Evolutionary conservation across 2,797 vertebrate genomes (phyloP).

Genomic region (Siniperca undulata): DNA sequence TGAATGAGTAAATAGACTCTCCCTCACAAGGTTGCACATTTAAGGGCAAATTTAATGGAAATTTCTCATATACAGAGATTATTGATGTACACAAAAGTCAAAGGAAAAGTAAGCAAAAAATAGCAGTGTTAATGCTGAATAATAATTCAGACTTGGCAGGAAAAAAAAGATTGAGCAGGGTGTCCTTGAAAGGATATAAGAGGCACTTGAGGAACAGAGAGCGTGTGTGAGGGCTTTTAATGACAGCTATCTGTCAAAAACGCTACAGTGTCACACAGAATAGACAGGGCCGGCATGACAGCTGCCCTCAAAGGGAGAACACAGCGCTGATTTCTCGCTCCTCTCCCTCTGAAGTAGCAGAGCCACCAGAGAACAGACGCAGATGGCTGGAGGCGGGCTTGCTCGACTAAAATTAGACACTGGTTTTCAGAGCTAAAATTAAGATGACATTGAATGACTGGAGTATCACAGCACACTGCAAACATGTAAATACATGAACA

Average conservation of each 20-base stretch:
- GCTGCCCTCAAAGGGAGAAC: slow-evolving; percentile 62
- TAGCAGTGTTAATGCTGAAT: slow-evolving; percentile 42
- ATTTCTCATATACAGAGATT: slow-evolving; percentile 36
- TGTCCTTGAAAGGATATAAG: slow-evolving; percentile 73
- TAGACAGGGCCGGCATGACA: slow-evolving; percentile 62
- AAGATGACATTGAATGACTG: slow-evolving; percentile 49
- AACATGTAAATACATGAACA: slow-evolving; percentile 41
- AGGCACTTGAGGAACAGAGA: slow-evolving; percentile 39
- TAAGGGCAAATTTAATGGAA: slow-evolving; percentile 23
- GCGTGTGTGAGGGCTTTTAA: slow-evolving; percentile 63
- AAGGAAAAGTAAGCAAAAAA: slow-evolving; percentile 26
- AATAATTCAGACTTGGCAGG: slow-evolving; percentile 42
- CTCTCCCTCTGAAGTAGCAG: slow-evolving; percentile 63
- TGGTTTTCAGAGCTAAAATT: slow-evolving; percentile 74
- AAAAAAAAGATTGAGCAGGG: slow-evolving; percentile 29
- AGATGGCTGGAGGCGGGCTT: slow-evolving; percentile 62
- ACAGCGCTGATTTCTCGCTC: slow-evolving; percentile 29
- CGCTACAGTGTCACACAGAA: slow-evolving; percentile 43
- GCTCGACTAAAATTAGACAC: slow-evolving; percentile 78
- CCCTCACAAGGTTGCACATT: slow-evolving; percentile 19
- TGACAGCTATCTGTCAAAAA: slow-evolving; percentile 77
- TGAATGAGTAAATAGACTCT: slow-evolving; percentile 20
- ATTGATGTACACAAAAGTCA: slow-evolving; percentile 27
- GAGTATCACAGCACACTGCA: slow-evolving; percentile 29
- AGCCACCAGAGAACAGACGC: slow-evolving; percentile 63